Conservation (phyloP, 2,888 invertebrate genomes). For the Myopa testacea region DNA sequence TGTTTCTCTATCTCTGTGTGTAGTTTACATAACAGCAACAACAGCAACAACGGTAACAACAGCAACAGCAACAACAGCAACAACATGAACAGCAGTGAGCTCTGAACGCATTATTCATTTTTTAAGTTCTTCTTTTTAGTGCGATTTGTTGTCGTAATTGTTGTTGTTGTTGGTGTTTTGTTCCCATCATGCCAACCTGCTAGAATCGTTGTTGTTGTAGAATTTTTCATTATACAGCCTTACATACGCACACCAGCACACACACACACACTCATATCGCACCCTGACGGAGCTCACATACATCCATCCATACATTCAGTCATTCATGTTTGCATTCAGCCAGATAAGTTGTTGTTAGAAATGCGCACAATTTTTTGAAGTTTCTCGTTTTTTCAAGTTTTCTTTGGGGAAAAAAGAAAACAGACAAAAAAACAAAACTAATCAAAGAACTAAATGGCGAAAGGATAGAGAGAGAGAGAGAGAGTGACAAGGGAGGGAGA, state of each 20-base stretch:
- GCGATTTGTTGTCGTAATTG: not conserved
- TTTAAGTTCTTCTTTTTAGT: constrained; percentile 23
- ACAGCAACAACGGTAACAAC: not conserved
- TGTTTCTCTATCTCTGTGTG: constrained; percentile 1
- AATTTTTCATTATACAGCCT: constrained; percentile 20
- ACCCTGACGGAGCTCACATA: not conserved
- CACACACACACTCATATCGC: not conserved
- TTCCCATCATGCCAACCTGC: constrained; percentile 1
- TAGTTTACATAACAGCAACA: constrained; percentile 18
- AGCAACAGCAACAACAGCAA: not conserved
- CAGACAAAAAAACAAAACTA: not conserved
- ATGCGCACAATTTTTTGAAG: constrained; percentile 59
- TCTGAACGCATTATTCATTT: constrained; percentile 40
- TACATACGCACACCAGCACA: not conserved
- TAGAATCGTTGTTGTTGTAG: constrained; percentile 7
- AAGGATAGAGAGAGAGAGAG: not conserved
- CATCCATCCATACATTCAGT: constrained; percentile 31
- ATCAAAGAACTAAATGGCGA: not conserved
- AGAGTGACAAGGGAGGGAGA: not conserved
- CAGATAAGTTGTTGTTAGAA: constrained; percentile 62
- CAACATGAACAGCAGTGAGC: not conserved
- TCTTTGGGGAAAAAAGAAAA: constrained; percentile 2
- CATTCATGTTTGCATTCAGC: not conserved
- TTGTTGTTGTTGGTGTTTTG: constrained; percentile 30
- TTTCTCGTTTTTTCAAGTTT: constrained; percentile 48